phyloP scores from a whole-genome alignment of 2,888 invertebrate genomes.

The Andrena flavipes region DNA sequence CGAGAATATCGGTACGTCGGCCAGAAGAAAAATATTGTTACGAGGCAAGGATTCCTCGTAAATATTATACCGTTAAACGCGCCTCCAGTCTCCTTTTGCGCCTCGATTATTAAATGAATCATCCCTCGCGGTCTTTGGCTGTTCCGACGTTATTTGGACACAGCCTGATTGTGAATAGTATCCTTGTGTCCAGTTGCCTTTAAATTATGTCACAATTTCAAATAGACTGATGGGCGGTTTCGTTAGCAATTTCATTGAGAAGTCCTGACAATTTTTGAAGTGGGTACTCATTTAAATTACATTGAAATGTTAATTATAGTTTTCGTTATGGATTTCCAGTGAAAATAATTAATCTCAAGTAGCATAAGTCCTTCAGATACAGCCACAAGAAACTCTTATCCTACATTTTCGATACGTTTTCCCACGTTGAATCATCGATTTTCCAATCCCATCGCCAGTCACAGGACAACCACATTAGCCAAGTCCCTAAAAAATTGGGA shows the following conservation, averaged over 20 bases:
- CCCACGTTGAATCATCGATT: not conserved
- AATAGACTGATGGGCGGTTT: not conserved
- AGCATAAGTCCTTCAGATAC: not conserved
- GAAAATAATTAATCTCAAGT: not conserved
- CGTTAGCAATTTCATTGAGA: not conserved
- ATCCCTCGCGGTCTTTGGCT: not conserved
- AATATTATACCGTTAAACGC: conserved; percentile 52
- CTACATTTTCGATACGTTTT: not conserved
- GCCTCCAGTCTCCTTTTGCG: not conserved
- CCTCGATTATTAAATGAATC: conserved; percentile 29
- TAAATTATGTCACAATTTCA: not conserved
- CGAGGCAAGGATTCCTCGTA: conserved; percentile 48
- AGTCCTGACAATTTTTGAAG: not conserved
- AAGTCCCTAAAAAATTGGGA: not conserved
- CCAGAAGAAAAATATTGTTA: conserved; percentile 59
- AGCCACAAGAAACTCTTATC: not conserved
- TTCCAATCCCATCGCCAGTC: not conserved
- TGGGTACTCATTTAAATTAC: not conserved
- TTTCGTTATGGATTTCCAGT: not conserved
- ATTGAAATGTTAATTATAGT: not conserved
- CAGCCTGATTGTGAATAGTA: not conserved
- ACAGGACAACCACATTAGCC: not conserved
- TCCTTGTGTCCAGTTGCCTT: not conserved
- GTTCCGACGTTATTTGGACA: not conserved
- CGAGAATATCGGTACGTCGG: conserved; percentile 56